These are phyloP conservation scores for Zalophus californianus DNA, from an alignment of 2,797 vertebrate genomes.

Conservation along the genomic window DNA sequence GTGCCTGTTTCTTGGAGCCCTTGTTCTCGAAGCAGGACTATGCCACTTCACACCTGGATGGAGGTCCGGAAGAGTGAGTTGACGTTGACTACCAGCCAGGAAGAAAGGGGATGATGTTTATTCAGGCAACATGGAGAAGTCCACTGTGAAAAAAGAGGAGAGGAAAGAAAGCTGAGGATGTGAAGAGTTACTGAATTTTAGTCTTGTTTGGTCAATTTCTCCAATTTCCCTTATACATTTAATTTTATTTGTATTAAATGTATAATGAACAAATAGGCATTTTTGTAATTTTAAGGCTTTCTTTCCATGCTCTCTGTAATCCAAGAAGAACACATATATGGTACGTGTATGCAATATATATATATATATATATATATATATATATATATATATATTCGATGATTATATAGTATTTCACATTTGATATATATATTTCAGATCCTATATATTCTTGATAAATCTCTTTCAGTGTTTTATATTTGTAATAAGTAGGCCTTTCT, in stretches of 20 bases:
- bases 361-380: not conserved
- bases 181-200: not conserved
- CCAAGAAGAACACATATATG: not conserved
- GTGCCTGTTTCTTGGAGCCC: not conserved
- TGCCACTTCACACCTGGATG: not conserved
- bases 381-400: not conserved
- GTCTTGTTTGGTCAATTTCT: not conserved
- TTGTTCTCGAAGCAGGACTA: not conserved
- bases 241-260: not conserved
- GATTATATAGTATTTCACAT: not conserved
- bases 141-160: not conserved
- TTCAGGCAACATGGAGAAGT: not conserved
- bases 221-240: not conserved
- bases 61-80: not conserved
- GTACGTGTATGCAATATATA: not conserved
- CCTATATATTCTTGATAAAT: not conserved
- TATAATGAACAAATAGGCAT: not conserved
- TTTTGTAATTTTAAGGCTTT: not conserved
- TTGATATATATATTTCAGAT: not conserved
- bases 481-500: not conserved
- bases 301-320: not conserved
- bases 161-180: not conserved
- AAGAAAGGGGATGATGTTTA: not conserved
- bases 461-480: not conserved
- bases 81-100: no score